Evolutionary conservation across 2,797 vertebrate genomes (phyloP), one percentile per base, ranked within the genome.

Genomic region (Tadarida brasiliensis): DNA sequence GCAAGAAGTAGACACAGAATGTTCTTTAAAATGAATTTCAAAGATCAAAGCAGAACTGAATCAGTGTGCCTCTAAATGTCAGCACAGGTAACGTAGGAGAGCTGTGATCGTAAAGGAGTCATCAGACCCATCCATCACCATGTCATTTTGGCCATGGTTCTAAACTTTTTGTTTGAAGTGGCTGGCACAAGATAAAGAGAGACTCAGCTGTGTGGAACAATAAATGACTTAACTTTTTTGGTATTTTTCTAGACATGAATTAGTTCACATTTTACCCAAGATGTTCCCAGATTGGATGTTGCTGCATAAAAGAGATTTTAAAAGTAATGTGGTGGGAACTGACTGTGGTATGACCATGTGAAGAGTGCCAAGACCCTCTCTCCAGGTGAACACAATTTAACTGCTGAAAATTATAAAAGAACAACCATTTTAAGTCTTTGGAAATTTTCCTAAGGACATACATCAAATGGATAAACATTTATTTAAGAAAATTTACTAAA

Each of bases 121-220:
- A 68, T 94, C 74, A 63, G 89, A 81, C 54, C 74, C 49, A 87
- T 70, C 56, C 61, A 87, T 95, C 89, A 49, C 76, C 80, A 15
- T 82, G 96, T 84, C 88, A 59, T 91, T 94, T 90, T 93, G 96
- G 92, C 95, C 24, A 61, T 17, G 44, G n/a, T 89, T 96, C 93
- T 93, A 82, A 89, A 87, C 91, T 93, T 92, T 89, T 91, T 92
- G 83, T 96, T 96, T 93, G 89, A 97, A 96, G 95, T 93, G 70
- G 28, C 44, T 95, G 96, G 91, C 89, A 74, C 70, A 80, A 96
- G 96, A 97, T 95, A 95, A 94, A 96, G 87, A 87, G 67, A 92
- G 74, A 92, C 20, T 90, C 65, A 80, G 16, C 92, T 82, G 12
- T 91, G 81, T 82, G 49, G 61, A 95, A 92, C 26, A 87, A 47